A percentile compares a stretch with the other conserved stretches of the same genome.
Evolutionary conservation across 2,888 invertebrate species (phyloP).

Genomic region (Dione vanillae): DNA sequence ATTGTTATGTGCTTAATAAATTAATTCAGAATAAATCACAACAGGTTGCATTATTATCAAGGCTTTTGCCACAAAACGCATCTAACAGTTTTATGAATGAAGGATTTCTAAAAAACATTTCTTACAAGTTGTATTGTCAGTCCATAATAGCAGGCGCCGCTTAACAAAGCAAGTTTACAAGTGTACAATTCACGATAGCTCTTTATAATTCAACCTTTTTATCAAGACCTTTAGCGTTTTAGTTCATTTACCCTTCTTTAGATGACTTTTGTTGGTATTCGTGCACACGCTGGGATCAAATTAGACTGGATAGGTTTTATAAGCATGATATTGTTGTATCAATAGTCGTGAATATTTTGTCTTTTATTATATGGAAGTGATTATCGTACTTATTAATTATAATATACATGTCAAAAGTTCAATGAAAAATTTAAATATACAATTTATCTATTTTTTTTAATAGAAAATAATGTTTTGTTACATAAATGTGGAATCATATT

Average conservation of each 20-base stretch:
- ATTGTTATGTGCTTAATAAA: constrained; percentile 51
- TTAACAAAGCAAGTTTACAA: constrained; percentile 81
- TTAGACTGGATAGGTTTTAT: constrained; percentile 74
- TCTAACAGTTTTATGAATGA: constrained; percentile 80
- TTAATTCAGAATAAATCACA: constrained; percentile 59
- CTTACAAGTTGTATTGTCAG: constrained; percentile 83
- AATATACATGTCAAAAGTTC: no score
- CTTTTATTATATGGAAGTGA: constrained; percentile 73
- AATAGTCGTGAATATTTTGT: constrained; percentile 81
- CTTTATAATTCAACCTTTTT: constrained; percentile 76
- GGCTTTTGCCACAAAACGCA: constrained; percentile 73
- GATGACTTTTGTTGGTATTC: constrained; percentile 50
- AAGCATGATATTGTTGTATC: constrained; percentile 81
- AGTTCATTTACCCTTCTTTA: constrained; percentile 54
- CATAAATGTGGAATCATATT: no score
- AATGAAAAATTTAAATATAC: no score
- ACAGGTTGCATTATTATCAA: constrained; percentile 78
- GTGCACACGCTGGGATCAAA: constrained; percentile 56
- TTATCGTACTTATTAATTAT: constrained; percentile 71
- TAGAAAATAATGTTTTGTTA: no score
- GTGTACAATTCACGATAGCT: constrained; percentile 83
- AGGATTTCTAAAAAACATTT: constrained; percentile 81
- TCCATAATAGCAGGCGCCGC: constrained; percentile 79
- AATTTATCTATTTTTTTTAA: no score
- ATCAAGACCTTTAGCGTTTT: constrained; percentile 65